A percentile compares a stretch with the other conserved stretches of the same genome.
Evolutionary conservation across 2,888 invertebrate genomes (phyloP).

Genomic region (Hetaerina titia): DNA sequence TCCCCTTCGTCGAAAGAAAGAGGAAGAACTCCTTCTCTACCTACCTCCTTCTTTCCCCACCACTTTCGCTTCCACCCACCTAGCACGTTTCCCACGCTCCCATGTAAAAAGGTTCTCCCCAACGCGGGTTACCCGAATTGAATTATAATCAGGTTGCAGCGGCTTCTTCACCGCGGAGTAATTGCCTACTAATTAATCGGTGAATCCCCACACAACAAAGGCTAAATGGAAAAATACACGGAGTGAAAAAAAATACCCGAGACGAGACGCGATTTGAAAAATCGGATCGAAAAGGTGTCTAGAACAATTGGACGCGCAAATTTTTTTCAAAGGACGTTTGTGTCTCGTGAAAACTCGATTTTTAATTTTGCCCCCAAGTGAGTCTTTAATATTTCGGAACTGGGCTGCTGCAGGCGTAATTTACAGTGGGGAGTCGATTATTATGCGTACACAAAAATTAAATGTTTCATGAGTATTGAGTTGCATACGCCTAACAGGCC

Average conservation of each 20-base stretch:
- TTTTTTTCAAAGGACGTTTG: not conserved
- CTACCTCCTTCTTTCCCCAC: not conserved
- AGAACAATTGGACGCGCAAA: not conserved
- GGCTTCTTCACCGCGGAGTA: constrained; percentile 55
- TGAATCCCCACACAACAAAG: constrained; percentile 46
- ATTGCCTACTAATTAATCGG: constrained; percentile 64
- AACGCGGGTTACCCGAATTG: constrained; percentile 63
- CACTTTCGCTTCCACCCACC: constrained; percentile 10
- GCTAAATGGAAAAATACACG: constrained; percentile 40
- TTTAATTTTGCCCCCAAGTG: not conserved
- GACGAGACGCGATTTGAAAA: not conserved
- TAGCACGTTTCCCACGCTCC: constrained; percentile 53
- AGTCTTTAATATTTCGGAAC: too few relatives aligned
- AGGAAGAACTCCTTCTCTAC: not conserved
- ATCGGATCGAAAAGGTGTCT: not conserved
- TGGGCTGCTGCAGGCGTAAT: too few relatives aligned
- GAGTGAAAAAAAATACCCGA: not conserved
- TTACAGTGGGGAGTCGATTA: too few relatives aligned
- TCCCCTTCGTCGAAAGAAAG: not conserved
- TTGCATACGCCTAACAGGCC: too few relatives aligned
- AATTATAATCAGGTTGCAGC: constrained; percentile 45
- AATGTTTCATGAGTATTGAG: too few relatives aligned
- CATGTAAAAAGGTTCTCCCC: constrained; percentile 52
- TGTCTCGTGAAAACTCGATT: not conserved
- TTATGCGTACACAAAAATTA: too few relatives aligned